Percentiles rank a stretch among this genome's conserved stretches.
These are phyloP conservation scores for Drosophila cyrtoloma DNA, from an alignment of 2,888 invertebrate species.

Conservation along the genomic window DNA sequence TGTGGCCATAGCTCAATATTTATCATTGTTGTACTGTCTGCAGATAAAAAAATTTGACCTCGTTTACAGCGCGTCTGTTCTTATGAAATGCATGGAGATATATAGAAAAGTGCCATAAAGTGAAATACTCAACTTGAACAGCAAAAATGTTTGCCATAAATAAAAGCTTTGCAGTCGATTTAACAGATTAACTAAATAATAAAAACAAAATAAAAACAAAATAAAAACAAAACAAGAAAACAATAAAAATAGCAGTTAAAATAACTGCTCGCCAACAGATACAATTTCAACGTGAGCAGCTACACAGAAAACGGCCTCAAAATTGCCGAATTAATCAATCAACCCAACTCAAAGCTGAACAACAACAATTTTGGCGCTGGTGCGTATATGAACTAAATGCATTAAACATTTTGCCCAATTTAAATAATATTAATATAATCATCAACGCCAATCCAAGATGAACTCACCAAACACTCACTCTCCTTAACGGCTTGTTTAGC, in stretches of 20 bases:
- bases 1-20: constrained; percentile 56
- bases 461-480: constrained; percentile 17
- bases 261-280: constrained; percentile 18
- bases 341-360: constrained; percentile 77
- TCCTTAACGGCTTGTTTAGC: constrained; percentile 23
- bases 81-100: constrained; percentile 14
- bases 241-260: constrained; percentile 32
- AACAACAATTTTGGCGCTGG: constrained; percentile 79
- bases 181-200: constrained; percentile 13
- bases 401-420: not conserved
- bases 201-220: constrained; percentile 8
- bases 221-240: not conserved
- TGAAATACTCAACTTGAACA: constrained; percentile 19
- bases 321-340: constrained; percentile 82
- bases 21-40: constrained; percentile 71
- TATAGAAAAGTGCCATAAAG: constrained; percentile 46
- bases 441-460: not conserved
- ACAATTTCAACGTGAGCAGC: constrained; percentile 9
- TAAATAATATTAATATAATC: not conserved
- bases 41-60: constrained; percentile 78
- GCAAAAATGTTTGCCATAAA: constrained; percentile 73
- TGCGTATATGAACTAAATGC: constrained; percentile 41
- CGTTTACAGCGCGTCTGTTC: constrained; percentile 71
- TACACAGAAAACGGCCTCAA: constrained; percentile 68
- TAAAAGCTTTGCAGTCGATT: constrained; percentile 28